Evolutionary conservation across 1,140 invertebrate species (phyloP).

Genomic region (Solenopsis invicta): DNA sequence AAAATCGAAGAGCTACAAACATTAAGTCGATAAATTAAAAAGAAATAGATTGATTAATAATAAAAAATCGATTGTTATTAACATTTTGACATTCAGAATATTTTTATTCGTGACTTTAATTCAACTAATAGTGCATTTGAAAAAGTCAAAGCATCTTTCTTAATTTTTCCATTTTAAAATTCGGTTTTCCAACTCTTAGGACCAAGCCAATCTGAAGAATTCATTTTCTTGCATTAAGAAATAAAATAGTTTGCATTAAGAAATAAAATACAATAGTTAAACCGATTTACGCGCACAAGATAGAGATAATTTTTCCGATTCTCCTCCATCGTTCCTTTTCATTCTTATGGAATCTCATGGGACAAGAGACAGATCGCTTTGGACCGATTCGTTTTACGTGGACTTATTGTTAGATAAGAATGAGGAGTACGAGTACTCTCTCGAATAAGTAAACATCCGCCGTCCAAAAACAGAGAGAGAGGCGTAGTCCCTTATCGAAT

Average conservation of each 20-base stretch:
- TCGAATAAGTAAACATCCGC: slow-evolving; percentile 12
- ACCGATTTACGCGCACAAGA: slow-evolving; percentile 35
- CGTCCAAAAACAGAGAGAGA: background rate
- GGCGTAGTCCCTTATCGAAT: background rate
- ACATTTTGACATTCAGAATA: background rate
- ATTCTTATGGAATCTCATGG: too few species aligned
- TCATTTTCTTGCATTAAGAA: background rate
- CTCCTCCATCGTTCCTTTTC: background rate
- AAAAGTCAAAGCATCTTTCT: background rate
- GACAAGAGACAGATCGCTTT: background rate
- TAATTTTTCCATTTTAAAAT: background rate
- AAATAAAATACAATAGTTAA: background rate
- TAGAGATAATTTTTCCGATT: background rate
- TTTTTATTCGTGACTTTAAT: background rate
- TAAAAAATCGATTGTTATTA: background rate
- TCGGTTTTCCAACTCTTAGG: background rate
- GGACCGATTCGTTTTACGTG: background rate
- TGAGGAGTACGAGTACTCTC: background rate
- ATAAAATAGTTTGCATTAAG: background rate
- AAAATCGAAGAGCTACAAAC: background rate
- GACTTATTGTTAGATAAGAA: background rate
- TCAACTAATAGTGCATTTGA: background rate
- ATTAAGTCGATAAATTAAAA: background rate
- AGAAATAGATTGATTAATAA: background rate
- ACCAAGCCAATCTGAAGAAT: background rate